Evolutionary conservation across 2,113 vertebrate species (phyloP).

Genomic region (Callorhinus ursinus): DNA sequence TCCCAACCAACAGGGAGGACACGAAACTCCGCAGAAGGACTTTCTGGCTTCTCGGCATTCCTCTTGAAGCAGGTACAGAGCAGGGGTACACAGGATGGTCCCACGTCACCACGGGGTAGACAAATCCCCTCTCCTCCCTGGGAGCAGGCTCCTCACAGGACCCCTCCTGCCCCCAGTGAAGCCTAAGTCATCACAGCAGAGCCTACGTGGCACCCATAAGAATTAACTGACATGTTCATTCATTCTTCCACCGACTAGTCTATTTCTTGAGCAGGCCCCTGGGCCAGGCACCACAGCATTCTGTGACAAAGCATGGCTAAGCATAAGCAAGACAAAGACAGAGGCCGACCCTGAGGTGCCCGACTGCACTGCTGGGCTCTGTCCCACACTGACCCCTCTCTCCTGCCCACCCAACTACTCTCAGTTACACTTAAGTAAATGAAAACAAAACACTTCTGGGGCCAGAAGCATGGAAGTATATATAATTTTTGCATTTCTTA

Average conservation of each 20-base stretch:
- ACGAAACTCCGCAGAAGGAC: neutral
- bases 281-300: too few relatives aligned
- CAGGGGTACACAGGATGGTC: fast-evolving
- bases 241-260: neutral
- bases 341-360: too few relatives aligned
- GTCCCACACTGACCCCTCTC: neutral
- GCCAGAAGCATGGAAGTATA: neutral
- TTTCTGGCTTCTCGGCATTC: neutral
- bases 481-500: slow-evolving; percentile 68
- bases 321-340: neutral
- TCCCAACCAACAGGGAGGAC: neutral
- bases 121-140: fast-evolving
- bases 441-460: neutral
- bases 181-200: neutral
- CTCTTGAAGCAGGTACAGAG: neutral
- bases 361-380: neutral
- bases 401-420: neutral
- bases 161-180: too few relatives aligned
- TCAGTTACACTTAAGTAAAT: neutral
- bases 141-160: too few relatives aligned
- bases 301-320: neutral
- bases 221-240: neutral
- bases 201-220: fast-evolving
- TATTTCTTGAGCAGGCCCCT: neutral
- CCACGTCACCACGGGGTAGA: neutral